These are phyloP conservation scores for Carcina quercana DNA, from an alignment of 2,888 invertebrate species.

Conservation along the genomic window DNA sequence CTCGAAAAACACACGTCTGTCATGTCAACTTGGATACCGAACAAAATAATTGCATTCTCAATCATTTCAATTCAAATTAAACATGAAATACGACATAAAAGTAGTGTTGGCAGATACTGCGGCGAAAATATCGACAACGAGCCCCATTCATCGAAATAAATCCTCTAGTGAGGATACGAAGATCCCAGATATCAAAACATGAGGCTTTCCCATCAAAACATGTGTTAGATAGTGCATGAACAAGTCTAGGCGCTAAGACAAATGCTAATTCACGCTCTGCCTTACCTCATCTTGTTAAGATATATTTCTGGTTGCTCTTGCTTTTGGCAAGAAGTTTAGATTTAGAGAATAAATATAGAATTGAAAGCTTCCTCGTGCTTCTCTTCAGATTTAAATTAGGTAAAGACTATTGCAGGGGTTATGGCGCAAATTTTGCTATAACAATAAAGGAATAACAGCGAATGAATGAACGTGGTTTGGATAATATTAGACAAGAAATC, in stretches of 20 bases:
- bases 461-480: too few species aligned
- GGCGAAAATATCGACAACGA: slow-evolving; percentile 31
- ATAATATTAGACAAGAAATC: too few species aligned
- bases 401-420: slow-evolving; percentile 30
- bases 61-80: too few species aligned
- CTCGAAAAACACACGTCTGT: too few species aligned
- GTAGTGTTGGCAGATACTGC: too few species aligned
- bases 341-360: slow-evolving; percentile 40
- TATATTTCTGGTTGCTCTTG: slow-evolving; percentile 26
- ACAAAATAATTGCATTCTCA: too few species aligned
- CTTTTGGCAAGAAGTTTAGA: slow-evolving; percentile 36
- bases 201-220: slow-evolving; percentile 55
- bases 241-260: slow-evolving; percentile 19
- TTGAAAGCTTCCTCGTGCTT: slow-evolving; percentile 30
- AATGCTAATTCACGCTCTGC: background rate
- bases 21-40: too few species aligned
- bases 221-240: slow-evolving; percentile 44
- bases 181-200: slow-evolving; percentile 55
- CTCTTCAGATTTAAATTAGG: slow-evolving; percentile 44
- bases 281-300: slow-evolving; percentile 21
- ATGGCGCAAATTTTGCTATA: too few species aligned
- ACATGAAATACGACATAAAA: too few species aligned
- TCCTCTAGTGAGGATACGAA: slow-evolving; percentile 37
- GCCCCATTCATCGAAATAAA: slow-evolving; percentile 47
- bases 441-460: too few species aligned